Evolutionary conservation across 2,797 vertebrate genomes (phyloP).

Genomic region (Danio kyathit): DNA sequence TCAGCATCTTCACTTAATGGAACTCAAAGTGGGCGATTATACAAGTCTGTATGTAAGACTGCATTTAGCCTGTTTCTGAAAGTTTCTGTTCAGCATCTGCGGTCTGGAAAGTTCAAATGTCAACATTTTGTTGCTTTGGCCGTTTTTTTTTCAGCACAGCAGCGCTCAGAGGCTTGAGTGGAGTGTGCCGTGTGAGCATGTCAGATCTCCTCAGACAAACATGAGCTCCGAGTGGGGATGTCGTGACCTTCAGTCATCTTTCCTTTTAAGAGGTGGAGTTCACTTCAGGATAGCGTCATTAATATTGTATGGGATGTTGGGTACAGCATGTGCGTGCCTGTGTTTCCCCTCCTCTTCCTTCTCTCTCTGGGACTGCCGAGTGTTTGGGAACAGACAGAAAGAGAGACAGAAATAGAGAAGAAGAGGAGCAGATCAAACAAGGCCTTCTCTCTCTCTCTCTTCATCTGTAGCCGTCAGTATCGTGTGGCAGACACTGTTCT

Average conservation of each 20-base stretch:
- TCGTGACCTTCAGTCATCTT: constrained; percentile 56
- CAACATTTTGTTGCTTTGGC: not conserved
- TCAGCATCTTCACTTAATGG: not conserved
- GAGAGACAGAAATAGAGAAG: constrained; percentile 43
- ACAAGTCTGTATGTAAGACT: too few species aligned
- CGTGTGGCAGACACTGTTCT: constrained; percentile 39
- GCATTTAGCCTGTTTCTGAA: not conserved
- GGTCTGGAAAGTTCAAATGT: not conserved
- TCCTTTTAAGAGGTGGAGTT: constrained; percentile 47
- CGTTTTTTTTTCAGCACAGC: not conserved
- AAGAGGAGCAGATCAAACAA: constrained; percentile 47
- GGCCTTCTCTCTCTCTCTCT: constrained; percentile 14
- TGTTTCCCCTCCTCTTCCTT: constrained; percentile 63
- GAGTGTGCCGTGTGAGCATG: constrained; percentile 4
- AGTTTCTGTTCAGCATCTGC: not conserved
- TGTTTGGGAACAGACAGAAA: constrained; percentile 31
- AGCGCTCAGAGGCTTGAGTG: constrained; percentile 10
- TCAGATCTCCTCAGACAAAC: constrained; percentile 45
- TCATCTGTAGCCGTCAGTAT: constrained; percentile 32
- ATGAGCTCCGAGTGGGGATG: constrained; percentile 35
- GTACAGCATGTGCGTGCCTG: constrained; percentile 41
- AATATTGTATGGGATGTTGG: constrained; percentile 50
- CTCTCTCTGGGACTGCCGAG: constrained; percentile 43
- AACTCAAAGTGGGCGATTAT: not conserved
- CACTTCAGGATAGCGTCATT: constrained; percentile 50